Base-by-base conservation (phyloP, 1,140 invertebrate genomes). In the Papilio polytes region DNA sequence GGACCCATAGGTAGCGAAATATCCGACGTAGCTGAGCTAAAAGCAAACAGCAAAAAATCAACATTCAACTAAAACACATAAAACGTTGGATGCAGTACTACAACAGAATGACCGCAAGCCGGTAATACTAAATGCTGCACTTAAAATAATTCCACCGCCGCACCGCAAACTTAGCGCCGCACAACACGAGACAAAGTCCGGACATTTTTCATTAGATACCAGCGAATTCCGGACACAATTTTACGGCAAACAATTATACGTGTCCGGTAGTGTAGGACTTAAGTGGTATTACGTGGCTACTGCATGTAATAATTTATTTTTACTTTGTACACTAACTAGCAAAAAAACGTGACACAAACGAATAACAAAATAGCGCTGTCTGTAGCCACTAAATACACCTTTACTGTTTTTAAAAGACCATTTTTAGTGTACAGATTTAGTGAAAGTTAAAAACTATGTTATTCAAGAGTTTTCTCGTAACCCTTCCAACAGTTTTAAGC, bases 171-270 rank as follows among this genome's bases (percentile, higher is more conserved):
- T 92, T 91, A 85, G 84, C 80, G 86, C 86, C 88, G 89, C 91
- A 92, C 91, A 90, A 87, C 83, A 91, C 85, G 63, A 85, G 86
- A 92, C 91, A 90, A 88, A 90, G 87, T 90, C 89, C 83, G 85
- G 83, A 91, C 89, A 91, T 92, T 91, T 91, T 92, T 92, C 91
- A 92, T 91, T 89, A 91, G 78, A 89, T 84, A 82, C 81, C 80
- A 51, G 70, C 79, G 81, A 82, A 87, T 86, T 84, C 78, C 80
- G 26, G 63, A 26, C 22, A 70, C 63, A 70, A 66, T 70, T 70
- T 70, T 70, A 80, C 77, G 81, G 89, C 90, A 91, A 91, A 92
- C 89, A 92, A 92, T 92, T 90, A 91, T 90, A 90, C 85, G 82
- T 86, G 84, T 88, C 90, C 88, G 84, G 84, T 86, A 83, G 74